Percentiles rank a stretch among this genome's conserved stretches.
Conservation (phyloP, 1,140 invertebrate genomes). For the Wasmannia auropunctata region DNA sequence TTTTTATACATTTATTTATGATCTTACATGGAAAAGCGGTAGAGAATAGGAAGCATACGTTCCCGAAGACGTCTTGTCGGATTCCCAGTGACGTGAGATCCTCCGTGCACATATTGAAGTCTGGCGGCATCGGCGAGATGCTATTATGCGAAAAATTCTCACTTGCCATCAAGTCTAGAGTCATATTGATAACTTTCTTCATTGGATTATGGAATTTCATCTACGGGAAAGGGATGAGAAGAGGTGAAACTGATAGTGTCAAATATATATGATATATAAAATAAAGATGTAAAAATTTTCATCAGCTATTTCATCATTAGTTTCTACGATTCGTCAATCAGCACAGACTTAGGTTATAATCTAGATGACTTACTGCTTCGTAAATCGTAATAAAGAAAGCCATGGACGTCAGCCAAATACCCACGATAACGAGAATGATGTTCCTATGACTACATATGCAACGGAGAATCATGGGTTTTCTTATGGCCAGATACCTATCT, state of each 20-base stretch:
- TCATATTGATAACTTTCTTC: constrained; percentile 67
- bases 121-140: constrained; percentile 56
- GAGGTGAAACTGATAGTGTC: constrained; percentile 1
- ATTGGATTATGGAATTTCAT: constrained; percentile 72
- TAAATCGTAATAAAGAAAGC: constrained; percentile 89
- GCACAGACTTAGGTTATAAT: background rate
- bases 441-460: constrained; percentile 89
- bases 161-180: constrained; percentile 42
- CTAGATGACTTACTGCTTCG: constrained; percentile 81
- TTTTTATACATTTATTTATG: background rate
- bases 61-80: constrained; percentile 86
- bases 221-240: too few species aligned
- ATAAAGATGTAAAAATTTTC: background rate
- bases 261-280: background rate
- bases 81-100: constrained; percentile 75
- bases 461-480: constrained; percentile 89
- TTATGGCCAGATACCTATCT: constrained; percentile 91
- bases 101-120: constrained; percentile 73
- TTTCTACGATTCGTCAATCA: background rate
- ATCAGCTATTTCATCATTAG: background rate
- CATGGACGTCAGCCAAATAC: constrained; percentile 89
- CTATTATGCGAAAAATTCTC: constrained; percentile 44
- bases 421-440: constrained; percentile 87
- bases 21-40: constrained; percentile 88
- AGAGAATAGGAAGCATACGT: constrained; percentile 89